Base-by-base conservation (phyloP, 53 echinoderm and acorn worm genomes). In the Henricia sp. region DNA sequence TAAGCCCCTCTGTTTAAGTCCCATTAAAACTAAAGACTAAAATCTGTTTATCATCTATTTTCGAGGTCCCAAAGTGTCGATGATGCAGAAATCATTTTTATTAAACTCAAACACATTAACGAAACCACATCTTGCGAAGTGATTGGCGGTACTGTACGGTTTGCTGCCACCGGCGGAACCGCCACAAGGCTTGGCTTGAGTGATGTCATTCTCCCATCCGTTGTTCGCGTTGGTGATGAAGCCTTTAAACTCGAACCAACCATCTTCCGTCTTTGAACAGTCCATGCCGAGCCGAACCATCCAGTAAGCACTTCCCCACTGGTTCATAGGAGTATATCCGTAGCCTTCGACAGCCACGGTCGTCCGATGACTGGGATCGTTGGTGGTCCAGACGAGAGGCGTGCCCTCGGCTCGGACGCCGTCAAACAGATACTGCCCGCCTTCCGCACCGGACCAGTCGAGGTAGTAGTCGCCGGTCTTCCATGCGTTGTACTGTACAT, bases 281-380 rank as follows among this genome's bases (percentile, higher is more conserved):
- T 91, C 77, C 89, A 94, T 89, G 48, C 87, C 60, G 11, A 92
- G 51, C 44, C 92, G 89, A 10, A 94, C 77, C 95, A 94, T 94
- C 95, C 95, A 94, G 82, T 92, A 94, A 70, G 91, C 86, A 21
- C 83, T 87, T 33, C 95, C 95, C 89, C 89, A 94, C 11, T 82
- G 67, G 72, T 94, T 91, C 29, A 94, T 39, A 1, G 91, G 56
- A 1, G 89, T 76, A 70, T 92, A 92, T 0, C 95, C 95, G 57
- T 84, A 91, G 0, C 95, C 95, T 13, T 94, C 66, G 17, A 50
- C 57, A 32, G 35, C 78, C 0, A 94, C 95, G 4, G 29, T 78
- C 23, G 86, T 85, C 41, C 42, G 30, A 59, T 89, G 60, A 36
- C 52, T 48, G 0, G 89, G 53, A 28, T 92, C 60, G 55, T 78